Evolutionary conservation across 2,113 vertebrate species (phyloP).

Genomic region (Gadus macrocephalus): DNA sequence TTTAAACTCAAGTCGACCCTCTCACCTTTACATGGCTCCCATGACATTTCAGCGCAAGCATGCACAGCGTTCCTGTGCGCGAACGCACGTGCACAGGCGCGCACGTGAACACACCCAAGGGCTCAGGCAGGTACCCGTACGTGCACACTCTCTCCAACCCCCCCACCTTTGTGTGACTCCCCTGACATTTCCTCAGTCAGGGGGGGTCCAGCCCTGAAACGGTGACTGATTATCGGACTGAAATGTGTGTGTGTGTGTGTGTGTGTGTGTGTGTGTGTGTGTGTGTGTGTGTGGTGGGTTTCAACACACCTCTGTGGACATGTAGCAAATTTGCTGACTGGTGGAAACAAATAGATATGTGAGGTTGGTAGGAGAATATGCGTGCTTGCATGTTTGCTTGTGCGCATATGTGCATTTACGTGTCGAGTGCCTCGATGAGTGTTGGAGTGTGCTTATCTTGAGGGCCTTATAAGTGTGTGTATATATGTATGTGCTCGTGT

Average conservation of each 20-base stretch:
- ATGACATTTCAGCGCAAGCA: constrained; percentile 2
- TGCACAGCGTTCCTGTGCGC: not conserved
- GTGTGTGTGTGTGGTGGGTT: not conserved
- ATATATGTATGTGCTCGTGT: too few relatives aligned
- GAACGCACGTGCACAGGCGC: not conserved
- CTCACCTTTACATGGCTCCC: not conserved
- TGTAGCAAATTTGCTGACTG: constrained; percentile 6
- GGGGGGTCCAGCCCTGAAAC: constrained; percentile 14
- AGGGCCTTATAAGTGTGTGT: too few relatives aligned
- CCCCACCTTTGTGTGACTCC: constrained; percentile 33
- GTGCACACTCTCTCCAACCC: not conserved
- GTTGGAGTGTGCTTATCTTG: too few relatives aligned
- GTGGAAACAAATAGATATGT: not conserved
- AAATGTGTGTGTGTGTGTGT: not conserved
- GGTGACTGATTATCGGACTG: constrained; percentile 31
- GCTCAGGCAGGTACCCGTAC: not conserved
- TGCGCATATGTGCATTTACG: not conserved
- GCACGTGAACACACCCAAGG: not conserved
- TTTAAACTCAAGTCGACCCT: not conserved
- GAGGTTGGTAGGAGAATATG: not conserved
- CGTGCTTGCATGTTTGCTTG: not conserved
- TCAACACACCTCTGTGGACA: constrained; percentile 7
- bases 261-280: not conserved
- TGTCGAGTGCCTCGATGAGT: too few relatives aligned
- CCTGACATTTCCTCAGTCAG: constrained; percentile 9